Evolutionary conservation across 2,888 invertebrate species (phyloP).

Genomic region (Acanthopleura granulata): DNA sequence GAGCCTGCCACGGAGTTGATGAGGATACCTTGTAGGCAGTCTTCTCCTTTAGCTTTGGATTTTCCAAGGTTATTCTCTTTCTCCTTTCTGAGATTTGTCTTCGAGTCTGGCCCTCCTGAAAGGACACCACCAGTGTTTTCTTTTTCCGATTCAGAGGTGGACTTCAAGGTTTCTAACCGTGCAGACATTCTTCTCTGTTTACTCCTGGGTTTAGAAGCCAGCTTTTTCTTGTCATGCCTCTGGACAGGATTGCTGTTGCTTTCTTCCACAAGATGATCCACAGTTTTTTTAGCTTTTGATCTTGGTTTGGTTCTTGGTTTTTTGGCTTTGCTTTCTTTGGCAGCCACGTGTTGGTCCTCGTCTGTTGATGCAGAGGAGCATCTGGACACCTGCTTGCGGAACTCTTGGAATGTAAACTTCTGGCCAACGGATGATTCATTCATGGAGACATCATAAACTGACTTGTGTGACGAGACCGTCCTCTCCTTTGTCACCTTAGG

Average conservation of each 20-base stretch:
- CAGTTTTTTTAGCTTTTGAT: neutral
- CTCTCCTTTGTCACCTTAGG: conserved; percentile 27
- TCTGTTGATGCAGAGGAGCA: neutral
- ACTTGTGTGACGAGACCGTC: conserved; percentile 6
- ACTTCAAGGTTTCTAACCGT: neutral
- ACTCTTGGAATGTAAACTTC: neutral
- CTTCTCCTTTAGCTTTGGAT: neutral
- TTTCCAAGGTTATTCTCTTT: neutral
- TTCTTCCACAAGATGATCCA: neutral
- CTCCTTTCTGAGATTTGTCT: neutral
- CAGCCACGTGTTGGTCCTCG: neutral
- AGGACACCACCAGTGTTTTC: neutral
- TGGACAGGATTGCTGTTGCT: neutral
- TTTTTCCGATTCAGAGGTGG: neutral
- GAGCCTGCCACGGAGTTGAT: neutral
- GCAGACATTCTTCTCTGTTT: neutral
- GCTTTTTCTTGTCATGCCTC: neutral
- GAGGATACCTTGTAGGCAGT: neutral
- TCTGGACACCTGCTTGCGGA: neutral
- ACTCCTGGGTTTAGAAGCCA: neutral
- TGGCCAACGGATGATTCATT: conserved; percentile 35
- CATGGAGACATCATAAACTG: conserved; percentile 48
- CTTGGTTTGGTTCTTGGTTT: neutral
- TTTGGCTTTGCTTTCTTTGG: neutral
- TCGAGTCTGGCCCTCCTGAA: too few relatives aligned